Base-by-base conservation (phyloP, 2,797 vertebrate species). In the Ibycter americanus region DNA sequence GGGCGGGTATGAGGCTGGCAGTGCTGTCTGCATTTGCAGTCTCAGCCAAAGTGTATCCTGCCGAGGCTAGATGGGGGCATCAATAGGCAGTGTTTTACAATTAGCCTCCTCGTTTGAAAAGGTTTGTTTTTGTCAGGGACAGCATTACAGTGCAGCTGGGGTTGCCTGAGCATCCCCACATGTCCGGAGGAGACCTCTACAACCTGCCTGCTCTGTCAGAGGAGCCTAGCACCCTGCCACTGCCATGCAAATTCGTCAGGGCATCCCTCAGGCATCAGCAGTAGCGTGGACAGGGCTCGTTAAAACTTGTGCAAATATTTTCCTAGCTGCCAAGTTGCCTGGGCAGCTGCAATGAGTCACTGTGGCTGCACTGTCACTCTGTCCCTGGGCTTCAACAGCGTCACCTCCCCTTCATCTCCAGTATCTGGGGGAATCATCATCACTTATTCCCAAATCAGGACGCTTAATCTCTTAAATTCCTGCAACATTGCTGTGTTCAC, bases 391-490 rank as follows among this genome's bases (percentile, higher is more conserved):
- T 97, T 95, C 95, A 97, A 97, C 94, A 93, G 93, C 84, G 26
- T 49, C 89, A 94, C 96, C 94, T 97, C 87, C 68, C 68, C 94
- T 96, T 96, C 85, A 86, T 93, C 94, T 94, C 12, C 70, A 61
- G 42, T 74, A 87, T 96, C 97, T 95, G 67, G 83, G 68, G 83
- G 96, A 97, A 96, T 90, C 90, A 94, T 93, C 87, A 31, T 61
- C 87, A 72, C 92, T 95, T 95, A 91, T 82, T 71, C 61, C 83
- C 0, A 0, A 91, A 77, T 56, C 84, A 77, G 95, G 91, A 85
- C 90, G 90, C 62, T 20, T 70, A 97, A 94, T 95, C 83, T 91
- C 83, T 89, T 97, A 83, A 94, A 93, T 96, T 97, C 91, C 91
- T 23, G 72, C 92, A 96, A 72, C 68, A 80, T 19, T 29, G 11